Base-by-base conservation (phyloP, 2,888 invertebrate genomes). In the Zootermopsis nevadensis region DNA sequence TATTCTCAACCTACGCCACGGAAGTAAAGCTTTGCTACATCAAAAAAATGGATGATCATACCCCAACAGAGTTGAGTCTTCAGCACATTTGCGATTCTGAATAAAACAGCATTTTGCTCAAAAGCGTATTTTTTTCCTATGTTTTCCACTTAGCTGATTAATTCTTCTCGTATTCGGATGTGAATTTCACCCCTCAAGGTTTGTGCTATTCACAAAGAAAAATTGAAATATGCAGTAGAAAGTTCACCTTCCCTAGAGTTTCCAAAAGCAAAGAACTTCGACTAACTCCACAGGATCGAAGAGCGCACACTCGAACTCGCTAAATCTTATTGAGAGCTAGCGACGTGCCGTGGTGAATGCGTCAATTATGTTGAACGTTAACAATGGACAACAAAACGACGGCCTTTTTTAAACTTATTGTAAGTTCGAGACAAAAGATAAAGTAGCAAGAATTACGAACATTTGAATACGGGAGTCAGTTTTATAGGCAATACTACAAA, bases 11-110 rank as follows among this genome's bases (percentile, higher is more conserved):
- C 82, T 77, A 82, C 77, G 79, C 82, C 69, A 81, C 83, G 83
- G 83, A 83, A 83, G 81, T 81, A 53, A 33, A 69, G 33, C 55
- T 74, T 53, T 42, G 55, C 67, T 83, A 33, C 77, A 69, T 77
- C 69, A 81, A 83, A 83, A 84, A 84, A 84, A 84, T 84, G 84
- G 84, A 53, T 84, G 82, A 80, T 84, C 84, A 42, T 84, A 82
- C 82, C 84, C 84, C 84, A 84, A 84, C 82, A 81, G 80, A 80
- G 84, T 69, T 82, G 53, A 55, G 77, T 77, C 67, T 83, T 83
- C 81, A 83, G 72, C 80, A 83, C 80, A 83, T 83, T 53, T 83
- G 77, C 66, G 81, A 67, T 77, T 60, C 74, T 67, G 77, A 81
- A 83, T 30, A 67, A 60, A 30, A 53, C 7, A 48, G 31, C 77